Conservation (phyloP, 1,140 invertebrate genomes). For the Sinonovacula constricta region DNA sequence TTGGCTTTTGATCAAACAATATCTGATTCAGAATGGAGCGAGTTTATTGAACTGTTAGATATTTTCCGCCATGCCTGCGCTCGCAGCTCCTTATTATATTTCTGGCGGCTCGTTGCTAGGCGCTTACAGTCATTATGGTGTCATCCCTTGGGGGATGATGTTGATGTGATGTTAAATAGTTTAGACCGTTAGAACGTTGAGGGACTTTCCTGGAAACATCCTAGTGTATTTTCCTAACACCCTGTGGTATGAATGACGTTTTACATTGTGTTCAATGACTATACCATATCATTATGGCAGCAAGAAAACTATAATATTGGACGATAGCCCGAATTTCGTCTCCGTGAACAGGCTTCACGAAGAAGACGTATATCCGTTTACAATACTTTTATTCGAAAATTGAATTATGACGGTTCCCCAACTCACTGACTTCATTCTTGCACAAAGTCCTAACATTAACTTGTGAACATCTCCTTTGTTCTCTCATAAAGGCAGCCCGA, state of each 20-base stretch:
- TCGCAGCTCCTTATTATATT: conserved; percentile 48
- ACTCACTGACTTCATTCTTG: conserved; percentile 54
- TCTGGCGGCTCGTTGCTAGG: conserved; percentile 61
- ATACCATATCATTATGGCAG: not conserved
- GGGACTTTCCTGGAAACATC: conserved; percentile 4
- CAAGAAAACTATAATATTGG: conserved; percentile 64
- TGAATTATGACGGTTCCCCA: conserved; percentile 64
- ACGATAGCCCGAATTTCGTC: conserved; percentile 57
- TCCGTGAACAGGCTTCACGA: conserved; percentile 57
- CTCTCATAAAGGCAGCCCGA: conserved; percentile 46
- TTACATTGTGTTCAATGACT: too few relatives aligned
- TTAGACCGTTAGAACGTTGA: conserved; percentile 22
- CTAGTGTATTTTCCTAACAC: conserved; percentile 4
- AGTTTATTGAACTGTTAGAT: conserved; percentile 29
- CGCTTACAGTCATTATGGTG: conserved; percentile 61
- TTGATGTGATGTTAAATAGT: conserved; percentile 60
- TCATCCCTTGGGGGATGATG: conserved; percentile 69
- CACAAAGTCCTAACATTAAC: conserved; percentile 56
- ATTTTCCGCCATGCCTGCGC: conserved; percentile 26
- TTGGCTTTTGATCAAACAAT: conserved; percentile 22
- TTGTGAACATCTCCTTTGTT: conserved; percentile 57
- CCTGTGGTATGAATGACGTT: conserved; percentile 40
- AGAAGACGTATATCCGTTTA: conserved; percentile 66
- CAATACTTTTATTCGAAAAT: conserved; percentile 61
- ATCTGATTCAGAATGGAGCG: not conserved